Evolutionary conservation across 2,113 vertebrate species (phyloP).

Genomic region (Anthoscopus minutus): DNA sequence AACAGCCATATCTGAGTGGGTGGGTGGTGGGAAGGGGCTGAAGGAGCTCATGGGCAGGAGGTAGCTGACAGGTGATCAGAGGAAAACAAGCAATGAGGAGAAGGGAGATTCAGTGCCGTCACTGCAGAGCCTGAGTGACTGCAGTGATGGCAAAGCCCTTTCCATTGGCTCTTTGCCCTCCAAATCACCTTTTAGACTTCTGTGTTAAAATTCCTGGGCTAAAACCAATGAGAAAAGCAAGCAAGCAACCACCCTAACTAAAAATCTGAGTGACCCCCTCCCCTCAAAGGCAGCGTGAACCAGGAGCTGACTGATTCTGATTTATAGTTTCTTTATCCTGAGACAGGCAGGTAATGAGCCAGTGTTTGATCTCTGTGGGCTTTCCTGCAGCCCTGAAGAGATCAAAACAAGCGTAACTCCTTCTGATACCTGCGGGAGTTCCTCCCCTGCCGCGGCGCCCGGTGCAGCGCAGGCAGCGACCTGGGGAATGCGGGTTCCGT

Average conservation of each 20-base stretch:
- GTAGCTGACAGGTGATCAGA: neutral
- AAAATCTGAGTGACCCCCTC: neutral
- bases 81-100: neutral
- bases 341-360: neutral
- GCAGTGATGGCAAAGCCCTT: neutral
- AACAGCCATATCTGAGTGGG: neutral
- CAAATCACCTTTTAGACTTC: neutral
- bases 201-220: neutral
- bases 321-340: constrained; percentile 24
- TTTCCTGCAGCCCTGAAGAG: neutral
- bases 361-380: neutral
- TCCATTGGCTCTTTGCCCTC: neutral
- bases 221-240: neutral
- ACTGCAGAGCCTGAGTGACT: neutral
- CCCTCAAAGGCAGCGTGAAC: neutral
- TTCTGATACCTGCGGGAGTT: neutral
- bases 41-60: neutral
- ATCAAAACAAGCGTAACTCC: neutral
- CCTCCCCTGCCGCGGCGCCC: neutral
- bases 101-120: neutral
- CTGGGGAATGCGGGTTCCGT: rapidly evolving
- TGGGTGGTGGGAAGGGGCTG: neutral
- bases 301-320: neutral
- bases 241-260: neutral
- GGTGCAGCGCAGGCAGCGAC: neutral